A percentile compares a stretch with the other conserved stretches of the same genome.
Evolutionary conservation across 2,113 vertebrate genomes (phyloP).

Genomic region (Noctilio leporinus): DNA sequence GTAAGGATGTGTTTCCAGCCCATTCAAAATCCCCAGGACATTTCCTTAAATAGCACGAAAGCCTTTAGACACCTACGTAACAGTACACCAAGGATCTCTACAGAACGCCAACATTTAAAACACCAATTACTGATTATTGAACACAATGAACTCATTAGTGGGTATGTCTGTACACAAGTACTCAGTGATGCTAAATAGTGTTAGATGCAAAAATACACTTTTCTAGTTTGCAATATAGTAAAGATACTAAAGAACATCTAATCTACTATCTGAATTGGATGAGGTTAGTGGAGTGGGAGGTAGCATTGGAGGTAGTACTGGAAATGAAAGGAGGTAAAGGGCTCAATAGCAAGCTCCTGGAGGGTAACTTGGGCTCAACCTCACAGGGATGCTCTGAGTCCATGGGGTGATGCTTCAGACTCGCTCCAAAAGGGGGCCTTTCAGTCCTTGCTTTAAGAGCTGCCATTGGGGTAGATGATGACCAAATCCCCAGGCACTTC

Average conservation of each 20-base stretch:
- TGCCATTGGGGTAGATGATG: neutral
- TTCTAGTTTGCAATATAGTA: neutral
- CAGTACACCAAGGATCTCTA: neutral
- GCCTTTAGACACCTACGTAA: neutral
- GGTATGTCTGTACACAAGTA: neutral
- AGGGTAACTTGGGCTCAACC: neutral
- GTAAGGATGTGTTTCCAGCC: neutral
- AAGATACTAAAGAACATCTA: neutral
- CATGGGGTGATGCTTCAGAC: neutral
- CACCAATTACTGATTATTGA: constrained; percentile 37
- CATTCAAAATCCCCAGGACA: neutral
- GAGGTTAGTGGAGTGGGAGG: neutral
- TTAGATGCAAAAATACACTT: neutral
- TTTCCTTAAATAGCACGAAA: constrained; percentile 24
- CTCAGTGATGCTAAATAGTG: neutral
- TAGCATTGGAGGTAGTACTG: neutral
- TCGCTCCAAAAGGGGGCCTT: neutral
- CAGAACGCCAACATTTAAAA: constrained; percentile 20
- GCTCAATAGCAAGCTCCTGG: neutral
- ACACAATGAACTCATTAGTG: neutral
- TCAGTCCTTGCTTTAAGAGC: neutral
- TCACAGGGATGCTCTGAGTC: neutral
- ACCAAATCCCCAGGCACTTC: neutral
- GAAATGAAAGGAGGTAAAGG: neutral
- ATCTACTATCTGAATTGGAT: neutral